Percentiles rank a stretch among this genome's conserved stretches.
These are phyloP conservation scores for Eupsittula cactorum DNA, from an alignment of 2,113 vertebrate genomes.

Conservation along the genomic window DNA sequence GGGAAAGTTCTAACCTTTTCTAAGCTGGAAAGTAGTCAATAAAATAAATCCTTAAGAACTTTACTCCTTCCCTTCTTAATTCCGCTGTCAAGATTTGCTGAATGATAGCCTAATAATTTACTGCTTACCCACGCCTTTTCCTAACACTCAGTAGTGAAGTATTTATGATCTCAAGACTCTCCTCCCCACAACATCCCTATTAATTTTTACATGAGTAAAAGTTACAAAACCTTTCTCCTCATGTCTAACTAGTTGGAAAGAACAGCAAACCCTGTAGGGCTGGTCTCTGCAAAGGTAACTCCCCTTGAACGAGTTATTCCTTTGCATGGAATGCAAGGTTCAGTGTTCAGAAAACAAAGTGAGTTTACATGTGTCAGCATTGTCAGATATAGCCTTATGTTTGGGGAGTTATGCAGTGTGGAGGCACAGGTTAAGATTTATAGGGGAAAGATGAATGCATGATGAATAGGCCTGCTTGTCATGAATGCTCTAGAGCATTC, in stretches of 20 bases:
- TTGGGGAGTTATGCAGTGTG: background rate
- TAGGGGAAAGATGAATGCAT: background rate
- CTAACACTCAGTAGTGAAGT: background rate
- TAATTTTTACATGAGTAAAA: background rate
- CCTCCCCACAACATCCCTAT: background rate
- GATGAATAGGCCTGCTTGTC: background rate
- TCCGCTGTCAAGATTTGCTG: background rate
- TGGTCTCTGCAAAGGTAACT: background rate
- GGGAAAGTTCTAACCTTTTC: background rate
- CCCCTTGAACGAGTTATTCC: background rate
- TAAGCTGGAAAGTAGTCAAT: background rate
- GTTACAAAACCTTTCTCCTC: background rate
- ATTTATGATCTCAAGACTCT: background rate
- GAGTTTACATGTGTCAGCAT: background rate
- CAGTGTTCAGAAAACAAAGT: background rate
- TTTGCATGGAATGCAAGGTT: background rate
- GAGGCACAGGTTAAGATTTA: background rate
- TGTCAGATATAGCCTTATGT: background rate
- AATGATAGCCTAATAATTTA: background rate
- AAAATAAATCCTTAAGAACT: slow-evolving; percentile 1
- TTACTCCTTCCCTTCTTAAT: background rate
- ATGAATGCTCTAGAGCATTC: background rate
- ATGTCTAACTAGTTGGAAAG: background rate
- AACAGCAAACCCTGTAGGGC: background rate
- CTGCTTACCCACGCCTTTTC: background rate